These are phyloP conservation scores for Cephalophus harveyi DNA, from an alignment of 2,113 vertebrate genomes.

Conservation along the genomic window DNA sequence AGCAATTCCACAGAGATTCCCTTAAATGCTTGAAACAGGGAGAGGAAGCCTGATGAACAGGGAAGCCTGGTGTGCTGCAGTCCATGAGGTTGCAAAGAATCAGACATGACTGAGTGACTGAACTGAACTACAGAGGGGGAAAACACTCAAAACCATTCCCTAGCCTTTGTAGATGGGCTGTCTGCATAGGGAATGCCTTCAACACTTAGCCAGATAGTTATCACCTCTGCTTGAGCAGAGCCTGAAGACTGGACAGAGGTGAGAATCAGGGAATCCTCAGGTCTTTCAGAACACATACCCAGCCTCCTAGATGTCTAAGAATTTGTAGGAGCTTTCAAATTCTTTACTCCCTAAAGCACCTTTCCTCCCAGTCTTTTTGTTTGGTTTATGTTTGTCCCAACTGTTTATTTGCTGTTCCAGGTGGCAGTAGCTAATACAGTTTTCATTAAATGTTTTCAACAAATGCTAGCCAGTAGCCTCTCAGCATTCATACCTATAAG, in stretches of 20 bases:
- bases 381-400: not conserved
- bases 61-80: not conserved
- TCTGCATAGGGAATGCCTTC: not conserved
- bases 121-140: not conserved
- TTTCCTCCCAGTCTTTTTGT: not conserved
- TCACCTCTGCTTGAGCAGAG: not conserved
- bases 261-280: not conserved
- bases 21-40: not conserved
- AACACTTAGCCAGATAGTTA: not conserved
- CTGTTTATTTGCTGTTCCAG: not conserved
- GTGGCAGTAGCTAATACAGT: not conserved
- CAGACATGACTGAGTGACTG: fast-evolving
- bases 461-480: not conserved
- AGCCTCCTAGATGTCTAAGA: not conserved
- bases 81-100: not conserved
- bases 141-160: not conserved
- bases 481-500: not conserved
- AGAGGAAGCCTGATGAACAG: not conserved
- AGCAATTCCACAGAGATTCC: not conserved
- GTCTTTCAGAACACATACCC: not conserved
- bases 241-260: not conserved
- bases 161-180: not conserved
- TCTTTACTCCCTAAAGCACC: not conserved
- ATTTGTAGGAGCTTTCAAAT: not conserved
- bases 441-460: not conserved